Conservation (phyloP, 2,113 vertebrate genomes). For the Pterocles gutturalis region DNA sequence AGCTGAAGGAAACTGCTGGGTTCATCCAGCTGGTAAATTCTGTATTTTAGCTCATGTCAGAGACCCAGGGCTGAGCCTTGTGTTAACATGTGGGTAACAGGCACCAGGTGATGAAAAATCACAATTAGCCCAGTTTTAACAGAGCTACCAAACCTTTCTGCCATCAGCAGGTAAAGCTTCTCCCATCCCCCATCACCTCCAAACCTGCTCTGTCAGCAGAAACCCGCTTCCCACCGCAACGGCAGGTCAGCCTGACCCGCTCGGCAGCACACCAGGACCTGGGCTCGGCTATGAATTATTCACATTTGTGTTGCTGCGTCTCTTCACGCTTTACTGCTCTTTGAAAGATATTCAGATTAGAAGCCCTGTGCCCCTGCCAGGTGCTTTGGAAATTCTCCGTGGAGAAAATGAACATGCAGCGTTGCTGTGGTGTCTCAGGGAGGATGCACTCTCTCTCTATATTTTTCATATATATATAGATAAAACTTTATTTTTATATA, state of each 20-base stretch:
- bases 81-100: not conserved
- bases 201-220: not conserved
- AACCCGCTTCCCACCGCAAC: not conserved
- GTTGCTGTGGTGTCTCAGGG: not conserved
- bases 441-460: not conserved
- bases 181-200: not conserved
- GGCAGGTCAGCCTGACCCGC: not conserved
- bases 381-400: not conserved
- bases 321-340: not conserved
- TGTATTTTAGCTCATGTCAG: not conserved
- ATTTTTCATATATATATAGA: too few species aligned
- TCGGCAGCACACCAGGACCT: not conserved
- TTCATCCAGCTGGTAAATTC: not conserved
- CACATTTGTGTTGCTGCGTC: not conserved
- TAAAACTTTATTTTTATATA: too few species aligned
- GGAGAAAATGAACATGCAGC: not conserved
- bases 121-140: fast-evolving
- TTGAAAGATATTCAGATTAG: not conserved
- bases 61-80: too few species aligned
- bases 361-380: not conserved
- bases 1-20: not conserved
- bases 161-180: not conserved
- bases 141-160: not conserved
- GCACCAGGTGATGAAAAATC: not conserved
- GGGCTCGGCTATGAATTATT: not conserved